A percentile compares a stretch with the other conserved stretches of the same genome.
Evolutionary conservation across 92 coral and sea anemone genomes (phyloP).

Genomic region (Porites rus): DNA sequence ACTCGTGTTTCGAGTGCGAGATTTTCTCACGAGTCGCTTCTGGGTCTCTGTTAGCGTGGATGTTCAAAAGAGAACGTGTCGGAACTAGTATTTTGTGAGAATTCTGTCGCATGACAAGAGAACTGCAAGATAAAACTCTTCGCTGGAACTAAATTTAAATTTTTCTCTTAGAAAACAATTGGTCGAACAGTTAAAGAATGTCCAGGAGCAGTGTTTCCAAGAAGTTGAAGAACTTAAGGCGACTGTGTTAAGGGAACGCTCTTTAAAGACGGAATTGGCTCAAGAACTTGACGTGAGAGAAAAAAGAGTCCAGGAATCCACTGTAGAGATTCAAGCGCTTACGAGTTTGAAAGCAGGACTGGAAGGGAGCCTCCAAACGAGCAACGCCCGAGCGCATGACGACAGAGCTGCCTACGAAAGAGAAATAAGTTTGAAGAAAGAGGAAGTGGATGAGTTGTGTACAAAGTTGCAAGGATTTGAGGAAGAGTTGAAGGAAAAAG

Average conservation of each 20-base stretch:
- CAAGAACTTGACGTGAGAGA: slow-evolving; percentile 44
- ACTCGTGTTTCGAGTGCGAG: no score
- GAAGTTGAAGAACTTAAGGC: slow-evolving; percentile 39
- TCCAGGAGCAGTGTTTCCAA: slow-evolving; percentile 45
- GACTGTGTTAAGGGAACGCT: slow-evolving; percentile 16
- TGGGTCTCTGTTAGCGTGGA: no score
- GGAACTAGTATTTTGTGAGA: no score
- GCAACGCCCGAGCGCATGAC: slow-evolving; percentile 38
- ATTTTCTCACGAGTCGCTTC: no score
- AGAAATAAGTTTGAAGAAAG: slow-evolving; percentile 49
- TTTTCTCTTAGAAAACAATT: slow-evolving; percentile 43
- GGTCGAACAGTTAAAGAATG: slow-evolving; percentile 47
- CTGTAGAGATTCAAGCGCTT: slow-evolving; percentile 34
- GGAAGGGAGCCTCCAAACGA: slow-evolving; percentile 43
- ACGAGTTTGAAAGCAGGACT: slow-evolving; percentile 33
- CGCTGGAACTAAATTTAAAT: background rate
- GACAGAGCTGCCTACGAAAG: slow-evolving; percentile 43
- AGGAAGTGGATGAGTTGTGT: slow-evolving; percentile 38
- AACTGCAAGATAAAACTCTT: background rate
- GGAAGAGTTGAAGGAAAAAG: slow-evolving; percentile 14
- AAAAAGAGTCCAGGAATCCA: slow-evolving; percentile 19
- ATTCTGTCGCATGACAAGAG: background rate
- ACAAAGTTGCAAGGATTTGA: slow-evolving; percentile 23
- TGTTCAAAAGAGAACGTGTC: no score
- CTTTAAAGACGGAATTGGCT: slow-evolving; percentile 8